phyloP scores from a whole-genome alignment of 2,888 invertebrate species.

The Drosophila meridiana region DNA sequence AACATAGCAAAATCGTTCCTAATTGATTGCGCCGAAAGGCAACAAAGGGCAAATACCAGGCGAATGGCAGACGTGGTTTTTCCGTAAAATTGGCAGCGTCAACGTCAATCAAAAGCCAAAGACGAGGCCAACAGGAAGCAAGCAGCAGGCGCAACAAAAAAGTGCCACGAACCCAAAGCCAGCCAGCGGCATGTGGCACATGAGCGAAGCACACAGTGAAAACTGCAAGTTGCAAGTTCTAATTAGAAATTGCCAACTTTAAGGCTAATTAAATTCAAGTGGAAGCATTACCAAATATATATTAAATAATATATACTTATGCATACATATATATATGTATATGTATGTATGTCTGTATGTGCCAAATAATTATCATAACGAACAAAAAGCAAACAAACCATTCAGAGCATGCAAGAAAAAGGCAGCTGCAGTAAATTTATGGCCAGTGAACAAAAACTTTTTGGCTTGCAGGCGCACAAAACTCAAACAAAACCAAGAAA shows the following conservation, averaged over 20 bases:
- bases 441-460: slow-evolving; percentile 50
- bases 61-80: slow-evolving; percentile 8
- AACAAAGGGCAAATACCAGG: slow-evolving; percentile 22
- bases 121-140: slow-evolving; percentile 15
- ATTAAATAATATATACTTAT: slow-evolving; percentile 1
- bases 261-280: slow-evolving; percentile 54
- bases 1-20: slow-evolving; percentile 41
- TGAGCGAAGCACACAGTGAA: slow-evolving; percentile 10
- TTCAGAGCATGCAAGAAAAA: slow-evolving; percentile 53
- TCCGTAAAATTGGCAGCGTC: slow-evolving; percentile 55
- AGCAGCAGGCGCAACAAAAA: slow-evolving; percentile 3
- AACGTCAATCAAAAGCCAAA: slow-evolving; percentile 45
- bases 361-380: slow-evolving; percentile 59
- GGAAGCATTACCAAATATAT: slow-evolving; percentile 8
- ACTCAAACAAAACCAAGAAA: slow-evolving; percentile 45
- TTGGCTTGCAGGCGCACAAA: slow-evolving; percentile 58
- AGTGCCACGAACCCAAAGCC: slow-evolving; percentile 37
- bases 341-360: slow-evolving; percentile 4
- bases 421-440: slow-evolving; percentile 63
- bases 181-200: slow-evolving; percentile 21
- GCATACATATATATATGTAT: not conserved
- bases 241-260: slow-evolving; percentile 52
- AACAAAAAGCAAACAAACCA: slow-evolving; percentile 41
- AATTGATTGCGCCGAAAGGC: slow-evolving; percentile 61
- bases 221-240: slow-evolving; percentile 27